Evolutionary conservation across 1,140 invertebrate species (phyloP).

Genomic region (Chymomyza costata): DNA sequence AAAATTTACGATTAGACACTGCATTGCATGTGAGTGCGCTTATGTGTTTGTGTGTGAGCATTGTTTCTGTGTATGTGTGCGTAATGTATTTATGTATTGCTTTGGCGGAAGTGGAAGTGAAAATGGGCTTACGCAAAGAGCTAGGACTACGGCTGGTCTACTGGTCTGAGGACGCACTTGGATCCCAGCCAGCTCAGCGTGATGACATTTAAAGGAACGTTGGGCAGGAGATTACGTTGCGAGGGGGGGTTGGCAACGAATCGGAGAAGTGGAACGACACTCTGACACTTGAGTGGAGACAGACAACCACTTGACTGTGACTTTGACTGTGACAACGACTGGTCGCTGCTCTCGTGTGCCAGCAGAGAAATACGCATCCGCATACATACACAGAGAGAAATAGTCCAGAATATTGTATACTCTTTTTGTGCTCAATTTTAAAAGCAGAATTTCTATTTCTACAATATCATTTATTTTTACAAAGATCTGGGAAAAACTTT

Average conservation of each 20-base stretch:
- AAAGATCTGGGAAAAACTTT: too few species aligned
- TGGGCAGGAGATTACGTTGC: too few species aligned
- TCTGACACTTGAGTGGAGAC: conserved; percentile 66
- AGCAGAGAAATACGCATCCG: conserved; percentile 26
- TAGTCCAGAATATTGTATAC: too few species aligned
- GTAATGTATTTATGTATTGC: too few species aligned
- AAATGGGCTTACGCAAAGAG: conserved; percentile 50
- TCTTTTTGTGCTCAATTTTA: too few species aligned
- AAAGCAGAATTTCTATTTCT: too few species aligned
- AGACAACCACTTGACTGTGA: conserved; percentile 66
- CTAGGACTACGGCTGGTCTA: too few species aligned
- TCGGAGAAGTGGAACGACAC: conserved; percentile 5
- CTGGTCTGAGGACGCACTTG: too few species aligned
- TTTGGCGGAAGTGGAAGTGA: conserved; percentile 47
- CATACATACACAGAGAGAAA: conserved; percentile 6
- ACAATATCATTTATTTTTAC: too few species aligned
- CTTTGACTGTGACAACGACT: conserved; percentile 22
- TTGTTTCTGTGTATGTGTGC: conserved; percentile 16
- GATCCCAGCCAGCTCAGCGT: conserved; percentile 39
- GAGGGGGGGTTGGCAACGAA: too few species aligned
- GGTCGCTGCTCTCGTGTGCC: too few species aligned
- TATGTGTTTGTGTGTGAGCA: conserved; percentile 2
- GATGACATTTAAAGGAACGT: too few species aligned
- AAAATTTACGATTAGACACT: conserved; percentile 46
- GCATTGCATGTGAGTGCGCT: conserved; percentile 29